Evolutionary conservation across 2,888 invertebrate species (phyloP).

Genomic region (Agonopterix arenella): DNA sequence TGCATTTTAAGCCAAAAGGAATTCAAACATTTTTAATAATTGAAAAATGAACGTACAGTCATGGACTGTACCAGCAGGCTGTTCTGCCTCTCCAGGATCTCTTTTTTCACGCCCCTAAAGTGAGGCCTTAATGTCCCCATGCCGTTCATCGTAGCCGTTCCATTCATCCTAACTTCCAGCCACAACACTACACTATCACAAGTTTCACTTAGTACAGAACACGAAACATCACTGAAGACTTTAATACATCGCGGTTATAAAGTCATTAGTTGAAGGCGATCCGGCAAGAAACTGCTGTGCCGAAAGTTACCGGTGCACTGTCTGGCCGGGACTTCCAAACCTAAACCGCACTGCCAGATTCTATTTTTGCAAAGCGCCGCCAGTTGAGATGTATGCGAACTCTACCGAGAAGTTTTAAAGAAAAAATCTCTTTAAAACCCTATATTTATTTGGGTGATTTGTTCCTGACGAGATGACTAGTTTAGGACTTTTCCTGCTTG

Average conservation of each 20-base stretch:
- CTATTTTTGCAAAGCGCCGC: constrained; percentile 75
- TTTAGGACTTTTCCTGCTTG: too few species aligned
- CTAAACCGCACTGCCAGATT: constrained; percentile 67
- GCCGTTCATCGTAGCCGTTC: constrained; percentile 59
- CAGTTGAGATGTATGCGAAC: constrained; percentile 56
- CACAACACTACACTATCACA: constrained; percentile 12
- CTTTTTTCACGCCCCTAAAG: constrained; percentile 88
- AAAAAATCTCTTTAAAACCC: too few species aligned
- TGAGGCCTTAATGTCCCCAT: constrained; percentile 78
- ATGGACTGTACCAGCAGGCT: constrained; percentile 84
- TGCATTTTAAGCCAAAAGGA: not conserved
- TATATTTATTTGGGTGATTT: too few species aligned
- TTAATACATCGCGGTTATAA: not conserved
- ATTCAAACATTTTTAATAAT: not conserved
- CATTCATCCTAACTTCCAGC: not conserved
- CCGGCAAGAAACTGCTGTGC: constrained; percentile 45
- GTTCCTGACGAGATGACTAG: too few species aligned
- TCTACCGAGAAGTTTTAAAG: not conserved
- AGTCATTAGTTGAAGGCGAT: constrained; percentile 12
- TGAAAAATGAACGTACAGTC: constrained; percentile 81
- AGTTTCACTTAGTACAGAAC: constrained; percentile 28
- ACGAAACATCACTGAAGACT: constrained; percentile 13
- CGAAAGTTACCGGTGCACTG: constrained; percentile 62
- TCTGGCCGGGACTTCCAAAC: constrained; percentile 58
- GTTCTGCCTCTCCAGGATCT: constrained; percentile 84